Percentiles rank a stretch among this genome's conserved stretches.
These are phyloP conservation scores for Mus caroli DNA, from an alignment of 2,797 vertebrate species.

Conservation along the genomic window DNA sequence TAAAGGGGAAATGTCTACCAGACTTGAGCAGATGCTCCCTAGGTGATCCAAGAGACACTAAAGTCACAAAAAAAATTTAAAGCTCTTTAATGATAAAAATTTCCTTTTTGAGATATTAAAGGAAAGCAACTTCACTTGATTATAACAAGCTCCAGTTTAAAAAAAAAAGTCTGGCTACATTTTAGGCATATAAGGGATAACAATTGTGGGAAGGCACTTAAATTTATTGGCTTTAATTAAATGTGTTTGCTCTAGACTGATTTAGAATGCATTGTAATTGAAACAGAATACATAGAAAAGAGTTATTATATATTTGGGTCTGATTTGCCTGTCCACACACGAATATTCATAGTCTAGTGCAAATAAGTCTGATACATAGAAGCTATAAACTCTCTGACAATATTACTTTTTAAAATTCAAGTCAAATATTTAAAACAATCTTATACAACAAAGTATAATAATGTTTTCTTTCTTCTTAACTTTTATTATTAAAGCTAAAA, in stretches of 20 bases:
- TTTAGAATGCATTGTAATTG: constrained; percentile 67
- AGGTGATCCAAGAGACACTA: neutral
- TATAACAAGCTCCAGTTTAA: neutral
- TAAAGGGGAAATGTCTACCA: constrained; percentile 20
- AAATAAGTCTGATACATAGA: constrained; percentile 73
- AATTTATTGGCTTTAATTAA: constrained; percentile 79
- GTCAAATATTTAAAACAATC: constrained; percentile 54
- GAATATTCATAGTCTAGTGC: constrained; percentile 69
- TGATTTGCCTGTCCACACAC: constrained; percentile 78
- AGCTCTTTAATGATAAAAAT: constrained; percentile 42
- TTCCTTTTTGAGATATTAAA: constrained; percentile 41
- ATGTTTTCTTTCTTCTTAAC: neutral
- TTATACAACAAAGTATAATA: neutral
- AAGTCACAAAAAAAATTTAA: constrained; percentile 48
- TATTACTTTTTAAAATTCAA: constrained; percentile 66
- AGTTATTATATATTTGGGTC: constrained; percentile 78
- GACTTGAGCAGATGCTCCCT: neutral
- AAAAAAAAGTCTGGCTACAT: constrained; percentile 11
- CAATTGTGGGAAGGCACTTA: neutral
- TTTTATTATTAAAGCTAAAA: constrained; percentile 46
- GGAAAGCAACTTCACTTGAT: constrained; percentile 1
- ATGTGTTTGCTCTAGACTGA: constrained; percentile 80
- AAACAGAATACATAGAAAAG: constrained; percentile 79
- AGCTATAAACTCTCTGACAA: constrained; percentile 56
- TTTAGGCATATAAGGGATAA: neutral